These are phyloP conservation scores for Nasonia oneida DNA, from an alignment of 2,888 invertebrate genomes.

Conservation along the genomic window DNA sequence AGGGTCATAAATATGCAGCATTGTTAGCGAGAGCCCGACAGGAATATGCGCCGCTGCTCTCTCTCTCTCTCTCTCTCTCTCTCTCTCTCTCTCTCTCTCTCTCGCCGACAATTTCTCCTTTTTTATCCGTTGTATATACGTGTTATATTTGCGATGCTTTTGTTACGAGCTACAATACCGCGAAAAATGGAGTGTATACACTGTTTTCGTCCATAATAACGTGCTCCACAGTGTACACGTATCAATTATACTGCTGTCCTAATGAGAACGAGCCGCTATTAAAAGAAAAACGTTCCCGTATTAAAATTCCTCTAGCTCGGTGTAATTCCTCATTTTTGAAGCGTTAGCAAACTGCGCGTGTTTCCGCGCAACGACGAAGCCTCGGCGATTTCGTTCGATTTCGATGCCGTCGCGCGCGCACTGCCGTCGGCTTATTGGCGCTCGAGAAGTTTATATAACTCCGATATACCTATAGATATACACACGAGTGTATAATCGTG, in stretches of 20 bases:
- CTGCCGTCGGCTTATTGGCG: not conserved
- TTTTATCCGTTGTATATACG: not conserved
- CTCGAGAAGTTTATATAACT: slow-evolving; percentile 39
- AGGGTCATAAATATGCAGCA: not conserved
- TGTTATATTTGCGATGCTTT: too few species aligned
- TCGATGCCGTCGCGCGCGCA: not conserved
- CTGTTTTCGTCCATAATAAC: too few species aligned
- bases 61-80: too few species aligned
- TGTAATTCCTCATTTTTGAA: not conserved
- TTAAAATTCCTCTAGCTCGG: not conserved
- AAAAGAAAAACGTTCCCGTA: too few species aligned
- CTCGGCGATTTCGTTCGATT: not conserved
- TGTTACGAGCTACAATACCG: too few species aligned
- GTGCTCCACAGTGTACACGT: too few species aligned
- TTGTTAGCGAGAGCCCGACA: not conserved
- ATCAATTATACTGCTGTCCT: too few species aligned
- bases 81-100: too few species aligned
- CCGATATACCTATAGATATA: not conserved
- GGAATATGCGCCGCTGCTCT: not conserved
- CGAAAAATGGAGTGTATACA: too few species aligned
- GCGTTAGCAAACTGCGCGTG: not conserved
- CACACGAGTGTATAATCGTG: not conserved
- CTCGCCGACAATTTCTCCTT: not conserved
- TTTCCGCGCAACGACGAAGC: not conserved
- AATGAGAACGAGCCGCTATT: too few species aligned